Percentiles rank a stretch among this genome's conserved stretches.
phyloP scores from a whole-genome alignment of 2,113 vertebrate species.

The Holacanthus passer region DNA sequence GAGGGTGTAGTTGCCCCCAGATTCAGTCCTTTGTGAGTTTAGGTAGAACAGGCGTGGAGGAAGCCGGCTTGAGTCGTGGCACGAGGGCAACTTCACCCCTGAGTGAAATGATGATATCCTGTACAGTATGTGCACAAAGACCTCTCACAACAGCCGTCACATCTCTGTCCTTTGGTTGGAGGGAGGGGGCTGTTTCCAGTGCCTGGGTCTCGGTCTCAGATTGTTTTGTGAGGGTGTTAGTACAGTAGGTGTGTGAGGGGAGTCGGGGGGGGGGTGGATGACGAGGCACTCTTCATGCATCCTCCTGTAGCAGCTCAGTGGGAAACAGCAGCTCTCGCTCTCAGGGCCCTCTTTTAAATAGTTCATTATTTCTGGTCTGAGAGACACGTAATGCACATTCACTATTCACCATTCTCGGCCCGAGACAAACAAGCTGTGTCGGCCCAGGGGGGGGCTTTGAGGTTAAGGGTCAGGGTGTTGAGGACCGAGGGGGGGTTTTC shows the following conservation, averaged over 20 bases:
- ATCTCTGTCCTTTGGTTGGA: conserved; percentile 5
- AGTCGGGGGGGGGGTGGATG: conserved; percentile 20
- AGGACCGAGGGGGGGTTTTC: conserved; percentile 41
- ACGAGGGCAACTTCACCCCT: conserved; percentile 29
- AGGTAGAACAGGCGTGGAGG: conserved; percentile 18
- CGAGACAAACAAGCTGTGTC: conserved; percentile 1
- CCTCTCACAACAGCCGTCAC: neutral
- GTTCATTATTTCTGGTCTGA: conserved; percentile 16
- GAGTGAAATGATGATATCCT: conserved; percentile 5
- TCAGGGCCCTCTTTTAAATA: neutral
- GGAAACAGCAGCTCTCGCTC: conserved; percentile 22
- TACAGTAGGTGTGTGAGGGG: conserved; percentile 8
- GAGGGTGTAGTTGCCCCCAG: conserved; percentile 1
- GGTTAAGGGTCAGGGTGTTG: conserved; percentile 52
- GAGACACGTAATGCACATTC: conserved; percentile 51
- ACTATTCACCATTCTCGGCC: conserved; percentile 18
- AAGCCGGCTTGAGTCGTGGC: neutral
- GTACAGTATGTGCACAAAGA: neutral
- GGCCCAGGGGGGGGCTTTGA: conserved; percentile 25
- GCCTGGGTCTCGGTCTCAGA: neutral
- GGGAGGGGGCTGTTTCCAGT: conserved; percentile 1
- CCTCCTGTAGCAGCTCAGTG: conserved; percentile 73
- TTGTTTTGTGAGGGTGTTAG: conserved; percentile 19
- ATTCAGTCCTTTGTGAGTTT: conserved; percentile 12
- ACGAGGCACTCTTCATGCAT: conserved; percentile 81